Conservation (phyloP, 2,797 vertebrate genomes). For the Antennarius maculatus region DNA sequence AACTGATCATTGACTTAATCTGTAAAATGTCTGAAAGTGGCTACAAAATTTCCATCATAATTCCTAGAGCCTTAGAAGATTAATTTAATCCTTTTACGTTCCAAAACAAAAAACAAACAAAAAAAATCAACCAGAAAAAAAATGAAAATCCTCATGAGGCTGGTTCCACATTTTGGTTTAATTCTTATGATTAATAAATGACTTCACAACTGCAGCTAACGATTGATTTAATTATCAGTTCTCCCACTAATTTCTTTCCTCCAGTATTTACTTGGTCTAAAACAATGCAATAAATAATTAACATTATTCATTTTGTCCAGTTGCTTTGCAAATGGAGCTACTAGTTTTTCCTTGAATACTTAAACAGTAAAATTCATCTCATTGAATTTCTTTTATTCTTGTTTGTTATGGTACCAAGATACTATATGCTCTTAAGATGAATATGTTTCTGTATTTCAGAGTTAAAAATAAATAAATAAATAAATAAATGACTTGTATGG, state of each 20-base stretch:
- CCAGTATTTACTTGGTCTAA: background rate
- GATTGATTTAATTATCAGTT: background rate
- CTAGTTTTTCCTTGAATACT: too few relatives aligned
- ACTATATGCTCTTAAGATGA: background rate
- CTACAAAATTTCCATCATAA: constrained; percentile 5
- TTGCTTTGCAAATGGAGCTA: too few relatives aligned
- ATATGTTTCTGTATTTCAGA: background rate
- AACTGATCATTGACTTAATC: constrained; percentile 20
- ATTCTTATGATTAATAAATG: background rate
- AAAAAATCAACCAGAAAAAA: background rate
- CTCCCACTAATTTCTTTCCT: background rate
- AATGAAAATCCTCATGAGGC: background rate
- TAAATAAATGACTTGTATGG: too few relatives aligned
- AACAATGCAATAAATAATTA: too few relatives aligned
- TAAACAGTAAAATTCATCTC: too few relatives aligned
- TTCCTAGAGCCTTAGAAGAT: background rate
- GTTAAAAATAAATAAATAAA: too few relatives aligned
- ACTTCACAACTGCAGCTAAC: background rate
- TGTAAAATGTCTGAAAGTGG: constrained; percentile 23
- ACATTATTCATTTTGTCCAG: too few relatives aligned
- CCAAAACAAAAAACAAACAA: background rate
- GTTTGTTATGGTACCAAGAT: too few relatives aligned
- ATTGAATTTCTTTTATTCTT: too few relatives aligned
- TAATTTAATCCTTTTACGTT: background rate
- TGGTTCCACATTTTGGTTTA: background rate